Percentiles rank a stretch among this genome's conserved stretches.
Conservation (phyloP, 1,140 invertebrate species). For the Sitobion miscanthi region DNA sequence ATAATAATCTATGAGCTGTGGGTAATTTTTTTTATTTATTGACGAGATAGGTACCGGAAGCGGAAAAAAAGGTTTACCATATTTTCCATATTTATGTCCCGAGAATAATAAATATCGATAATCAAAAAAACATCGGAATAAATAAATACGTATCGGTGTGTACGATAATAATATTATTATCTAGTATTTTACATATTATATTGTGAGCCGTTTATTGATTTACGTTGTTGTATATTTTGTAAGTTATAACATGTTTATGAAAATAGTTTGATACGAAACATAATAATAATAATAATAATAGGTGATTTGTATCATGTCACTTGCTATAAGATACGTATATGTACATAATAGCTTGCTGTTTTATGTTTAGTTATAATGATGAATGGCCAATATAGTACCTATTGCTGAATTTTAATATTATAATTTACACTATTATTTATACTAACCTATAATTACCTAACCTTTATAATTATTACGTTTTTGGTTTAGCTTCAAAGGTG, state of each 20-base stretch:
- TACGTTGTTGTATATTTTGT: not conserved
- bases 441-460: too few species aligned
- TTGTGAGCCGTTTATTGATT: not conserved
- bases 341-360: not conserved
- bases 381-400: not conserved
- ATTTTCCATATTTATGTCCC: not conserved
- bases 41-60: not conserved
- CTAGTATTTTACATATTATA: conserved; percentile 2
- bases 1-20: conserved; percentile 9
- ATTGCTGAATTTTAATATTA: too few species aligned
- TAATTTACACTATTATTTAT: not conserved
- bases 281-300: not conserved
- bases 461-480: not conserved
- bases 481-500: not conserved
- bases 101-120: not conserved
- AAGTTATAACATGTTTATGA: not conserved
- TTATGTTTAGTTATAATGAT: not conserved
- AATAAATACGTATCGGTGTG: not conserved
- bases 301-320: not conserved
- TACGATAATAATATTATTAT: not conserved
- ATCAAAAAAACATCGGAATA: not conserved
- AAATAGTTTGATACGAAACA: not conserved
- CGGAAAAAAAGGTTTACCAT: not conserved
- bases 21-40: conserved; percentile 1
- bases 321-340: not conserved